Evolutionary conservation across 2,113 vertebrate genomes (phyloP).

Genomic region (Heteronetta atricapilla): DNA sequence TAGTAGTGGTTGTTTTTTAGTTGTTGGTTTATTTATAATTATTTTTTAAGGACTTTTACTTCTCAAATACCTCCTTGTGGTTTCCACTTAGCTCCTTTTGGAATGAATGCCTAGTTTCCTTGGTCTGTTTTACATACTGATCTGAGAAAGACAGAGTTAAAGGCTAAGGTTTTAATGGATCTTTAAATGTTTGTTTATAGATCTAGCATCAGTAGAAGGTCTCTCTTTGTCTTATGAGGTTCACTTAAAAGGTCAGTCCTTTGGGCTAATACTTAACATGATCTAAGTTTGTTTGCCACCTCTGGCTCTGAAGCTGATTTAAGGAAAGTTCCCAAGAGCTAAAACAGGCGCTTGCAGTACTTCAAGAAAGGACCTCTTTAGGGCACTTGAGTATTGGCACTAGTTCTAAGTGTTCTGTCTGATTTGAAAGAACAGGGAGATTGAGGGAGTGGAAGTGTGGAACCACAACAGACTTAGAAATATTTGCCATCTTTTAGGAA

Average conservation of each 20-base stretch:
- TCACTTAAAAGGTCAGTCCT: neutral
- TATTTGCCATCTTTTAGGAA: neutral
- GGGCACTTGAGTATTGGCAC: neutral
- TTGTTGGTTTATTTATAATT: neutral
- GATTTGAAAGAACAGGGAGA: neutral
- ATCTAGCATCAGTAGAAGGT: neutral
- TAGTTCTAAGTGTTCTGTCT: neutral
- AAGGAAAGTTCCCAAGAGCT: neutral
- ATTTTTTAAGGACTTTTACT: neutral
- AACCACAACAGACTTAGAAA: neutral
- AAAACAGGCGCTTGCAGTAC: neutral
- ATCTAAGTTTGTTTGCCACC: neutral
- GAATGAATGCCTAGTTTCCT: neutral
- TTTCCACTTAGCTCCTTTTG: neutral
- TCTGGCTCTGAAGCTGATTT: neutral
- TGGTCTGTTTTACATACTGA: neutral
- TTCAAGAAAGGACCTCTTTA: neutral
- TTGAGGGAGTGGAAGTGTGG: neutral
- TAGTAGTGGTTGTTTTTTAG: neutral
- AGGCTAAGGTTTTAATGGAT: neutral
- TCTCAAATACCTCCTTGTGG: neutral
- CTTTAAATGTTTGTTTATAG: neutral
- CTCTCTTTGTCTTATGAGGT: neutral
- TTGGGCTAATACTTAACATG: neutral
- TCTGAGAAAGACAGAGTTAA: neutral